Conservation (phyloP, 2,113 vertebrate species). For the Trinectes maculatus region DNA sequence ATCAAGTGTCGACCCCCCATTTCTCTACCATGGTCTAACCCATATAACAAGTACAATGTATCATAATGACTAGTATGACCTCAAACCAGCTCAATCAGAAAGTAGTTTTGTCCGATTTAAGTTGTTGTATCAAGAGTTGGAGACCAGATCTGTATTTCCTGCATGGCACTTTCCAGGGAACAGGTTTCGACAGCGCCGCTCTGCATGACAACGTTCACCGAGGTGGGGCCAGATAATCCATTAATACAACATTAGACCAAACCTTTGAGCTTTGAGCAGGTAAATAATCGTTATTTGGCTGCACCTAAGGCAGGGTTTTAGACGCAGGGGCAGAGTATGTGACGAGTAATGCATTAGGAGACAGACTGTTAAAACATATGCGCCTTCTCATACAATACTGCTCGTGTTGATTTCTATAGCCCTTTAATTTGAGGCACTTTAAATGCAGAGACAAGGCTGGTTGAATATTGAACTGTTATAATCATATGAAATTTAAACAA, state of each 20-base stretch:
- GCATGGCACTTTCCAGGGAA: constrained; percentile 41
- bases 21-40: constrained; percentile 49
- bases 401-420: constrained; percentile 79
- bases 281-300: constrained; percentile 61
- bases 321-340: constrained; percentile 65
- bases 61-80: constrained; percentile 39
- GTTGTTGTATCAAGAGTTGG: constrained; percentile 58
- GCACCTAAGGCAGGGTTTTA: constrained; percentile 69
- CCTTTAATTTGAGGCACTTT: constrained; percentile 83
- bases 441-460: constrained; percentile 67
- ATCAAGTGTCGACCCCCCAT: constrained; percentile 65
- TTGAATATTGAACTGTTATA: constrained; percentile 85
- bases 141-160: constrained; percentile 63
- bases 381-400: constrained; percentile 65
- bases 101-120: constrained; percentile 63
- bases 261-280: constrained; percentile 73
- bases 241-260: constrained; percentile 72
- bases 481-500: constrained; percentile 91
- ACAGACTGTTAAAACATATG: constrained; percentile 59
- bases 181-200: constrained; percentile 70
- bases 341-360: constrained; percentile 76
- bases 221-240: constrained; percentile 60
- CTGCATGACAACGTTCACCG: constrained; percentile 57
- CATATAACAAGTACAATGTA: constrained; percentile 38
- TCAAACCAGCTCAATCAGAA: constrained; percentile 61